Conservation (phyloP, 2,888 invertebrate genomes). For the Amiota communis region DNA sequence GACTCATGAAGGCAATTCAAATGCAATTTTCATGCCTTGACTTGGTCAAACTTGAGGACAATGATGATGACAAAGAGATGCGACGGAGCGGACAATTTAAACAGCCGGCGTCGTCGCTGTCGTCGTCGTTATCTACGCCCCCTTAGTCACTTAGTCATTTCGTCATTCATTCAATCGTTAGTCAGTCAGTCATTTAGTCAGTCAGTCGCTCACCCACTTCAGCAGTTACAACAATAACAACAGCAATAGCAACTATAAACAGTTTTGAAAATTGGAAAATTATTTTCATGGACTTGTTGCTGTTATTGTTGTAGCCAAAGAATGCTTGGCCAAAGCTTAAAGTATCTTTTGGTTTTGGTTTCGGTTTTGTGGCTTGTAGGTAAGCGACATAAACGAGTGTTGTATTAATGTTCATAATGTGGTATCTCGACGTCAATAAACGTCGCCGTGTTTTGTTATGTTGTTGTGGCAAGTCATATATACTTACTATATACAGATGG, state of each 20-base stretch:
- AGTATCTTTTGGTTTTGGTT: not conserved
- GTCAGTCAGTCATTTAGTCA: not conserved
- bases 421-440: constrained; percentile 73
- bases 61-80: constrained; percentile 7
- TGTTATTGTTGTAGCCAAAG: constrained; percentile 2
- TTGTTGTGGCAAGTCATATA: constrained; percentile 15
- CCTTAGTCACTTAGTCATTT: not conserved
- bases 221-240: constrained; percentile 19
- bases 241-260: constrained; percentile 41
- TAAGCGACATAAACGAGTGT: constrained; percentile 72
- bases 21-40: constrained; percentile 60
- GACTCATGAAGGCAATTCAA: constrained; percentile 69
- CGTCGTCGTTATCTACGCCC: constrained; percentile 4
- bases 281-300: constrained; percentile 48
- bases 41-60: constrained; percentile 14
- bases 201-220: constrained; percentile 25
- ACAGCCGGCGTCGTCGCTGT: not conserved
- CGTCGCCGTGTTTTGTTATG: constrained; percentile 58
- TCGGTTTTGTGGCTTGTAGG: constrained; percentile 61
- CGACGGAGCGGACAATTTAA: constrained; percentile 37
- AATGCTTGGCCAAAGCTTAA: not conserved
- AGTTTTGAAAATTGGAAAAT: constrained; percentile 64
- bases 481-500: constrained; percentile 34
- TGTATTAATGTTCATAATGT: constrained; percentile 72
- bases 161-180: not conserved